Evolutionary conservation across 2,113 vertebrate species (phyloP).

Genomic region (Sander vitreus): DNA sequence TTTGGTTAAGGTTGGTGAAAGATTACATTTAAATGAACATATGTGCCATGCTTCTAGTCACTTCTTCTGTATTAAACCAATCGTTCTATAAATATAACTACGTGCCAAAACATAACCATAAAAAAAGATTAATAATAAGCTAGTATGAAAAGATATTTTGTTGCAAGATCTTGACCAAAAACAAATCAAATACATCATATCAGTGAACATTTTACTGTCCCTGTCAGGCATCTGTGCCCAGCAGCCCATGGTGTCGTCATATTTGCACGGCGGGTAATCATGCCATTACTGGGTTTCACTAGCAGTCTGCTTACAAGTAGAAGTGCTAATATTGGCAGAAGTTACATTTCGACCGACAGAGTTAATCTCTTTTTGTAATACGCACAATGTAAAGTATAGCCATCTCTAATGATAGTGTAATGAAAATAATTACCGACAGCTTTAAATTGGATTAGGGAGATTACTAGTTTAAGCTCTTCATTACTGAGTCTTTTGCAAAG

Average conservation of each 20-base stretch:
- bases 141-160: background rate
- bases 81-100: background rate
- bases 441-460: slow-evolving; percentile 67
- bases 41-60: background rate
- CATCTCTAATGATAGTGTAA: slow-evolving; percentile 37
- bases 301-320: background rate
- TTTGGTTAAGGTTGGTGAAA: background rate
- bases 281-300: background rate
- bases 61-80: background rate
- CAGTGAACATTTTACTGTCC: background rate
- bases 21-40: background rate
- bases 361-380: background rate
- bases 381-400: background rate
- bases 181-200: background rate
- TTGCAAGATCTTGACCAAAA: background rate
- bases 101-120: background rate
- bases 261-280: background rate
- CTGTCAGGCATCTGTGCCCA: background rate
- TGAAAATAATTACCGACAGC: slow-evolving; percentile 57
- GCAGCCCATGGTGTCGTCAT: background rate
- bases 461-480: slow-evolving; percentile 62
- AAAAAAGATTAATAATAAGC: background rate
- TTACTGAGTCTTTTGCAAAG: slow-evolving; percentile 48
- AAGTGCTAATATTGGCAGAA: background rate
- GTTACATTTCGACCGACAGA: background rate